Conservation (phyloP, 2,888 invertebrate species). For the Ptychoptera contaminata region DNA sequence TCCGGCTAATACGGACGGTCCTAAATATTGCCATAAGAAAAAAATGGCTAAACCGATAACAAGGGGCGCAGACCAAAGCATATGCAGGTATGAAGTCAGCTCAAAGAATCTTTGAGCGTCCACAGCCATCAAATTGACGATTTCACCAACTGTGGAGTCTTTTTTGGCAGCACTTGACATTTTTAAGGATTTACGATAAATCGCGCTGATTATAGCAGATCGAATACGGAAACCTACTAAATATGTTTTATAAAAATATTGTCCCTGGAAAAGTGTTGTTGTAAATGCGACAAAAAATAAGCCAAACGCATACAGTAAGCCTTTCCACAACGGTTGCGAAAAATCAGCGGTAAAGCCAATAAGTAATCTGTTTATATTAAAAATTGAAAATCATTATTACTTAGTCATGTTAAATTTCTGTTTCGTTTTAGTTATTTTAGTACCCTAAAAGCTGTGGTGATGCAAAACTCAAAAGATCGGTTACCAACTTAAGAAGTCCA, state of each 20-base stretch:
- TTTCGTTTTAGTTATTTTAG: background rate
- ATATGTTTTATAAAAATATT: constrained; percentile 38
- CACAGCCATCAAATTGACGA: constrained; percentile 35
- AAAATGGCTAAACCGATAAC: constrained; percentile 37
- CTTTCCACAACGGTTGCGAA: constrained; percentile 34
- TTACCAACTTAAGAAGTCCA: constrained; percentile 4
- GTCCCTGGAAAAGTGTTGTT: constrained; percentile 36
- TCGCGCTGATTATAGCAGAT: constrained; percentile 35
- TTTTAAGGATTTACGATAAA: constrained; percentile 35
- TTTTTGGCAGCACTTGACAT: constrained; percentile 27
- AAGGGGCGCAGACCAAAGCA: constrained; percentile 35
- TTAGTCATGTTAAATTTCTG: background rate
- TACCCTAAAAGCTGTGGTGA: constrained; percentile 7
- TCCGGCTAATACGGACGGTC: constrained; percentile 42
- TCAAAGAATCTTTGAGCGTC: constrained; percentile 34
- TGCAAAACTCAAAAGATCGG: constrained; percentile 6
- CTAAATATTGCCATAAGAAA: constrained; percentile 34
- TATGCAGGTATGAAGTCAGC: constrained; percentile 30
- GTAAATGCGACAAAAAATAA: constrained; percentile 34
- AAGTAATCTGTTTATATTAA: constrained; percentile 15
- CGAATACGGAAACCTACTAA: constrained; percentile 38
- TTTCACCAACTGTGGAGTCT: constrained; percentile 33
- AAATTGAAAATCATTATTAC: background rate
- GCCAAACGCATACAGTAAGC: constrained; percentile 36
- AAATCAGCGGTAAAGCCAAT: constrained; percentile 24